phyloP scores from a whole-genome alignment of 2,888 invertebrate genomes.

The Erannis defoliaria region DNA sequence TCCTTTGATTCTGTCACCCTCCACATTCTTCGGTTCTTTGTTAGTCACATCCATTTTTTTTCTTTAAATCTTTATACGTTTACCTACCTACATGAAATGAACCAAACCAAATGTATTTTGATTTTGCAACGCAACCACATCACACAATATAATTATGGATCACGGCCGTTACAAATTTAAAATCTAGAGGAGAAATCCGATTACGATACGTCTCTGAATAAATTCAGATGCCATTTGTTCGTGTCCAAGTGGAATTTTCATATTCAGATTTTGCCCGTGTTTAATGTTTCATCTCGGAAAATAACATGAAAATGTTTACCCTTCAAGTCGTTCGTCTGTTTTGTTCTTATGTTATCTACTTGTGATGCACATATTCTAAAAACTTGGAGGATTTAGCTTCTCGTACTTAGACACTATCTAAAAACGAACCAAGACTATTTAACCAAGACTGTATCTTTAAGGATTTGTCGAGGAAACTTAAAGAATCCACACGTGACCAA shows the following conservation, averaged over 20 bases:
- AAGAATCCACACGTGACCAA: too few species aligned
- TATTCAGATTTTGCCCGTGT: conserved; percentile 66
- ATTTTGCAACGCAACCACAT: conserved; percentile 43
- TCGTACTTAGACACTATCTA: too few species aligned
- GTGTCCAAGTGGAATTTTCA: conserved; percentile 67
- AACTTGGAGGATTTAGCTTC: neutral
- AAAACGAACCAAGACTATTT: too few species aligned
- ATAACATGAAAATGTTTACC: conserved; percentile 37
- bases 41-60: too few species aligned
- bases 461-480: too few species aligned
- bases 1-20: too few species aligned
- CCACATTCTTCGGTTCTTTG: too few species aligned
- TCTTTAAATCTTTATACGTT: neutral
- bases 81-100: neutral
- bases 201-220: conserved; percentile 69
- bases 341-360: conserved; percentile 24
- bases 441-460: too few species aligned
- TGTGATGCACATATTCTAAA: conserved; percentile 9
- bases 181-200: conserved; percentile 73
- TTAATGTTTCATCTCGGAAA: conserved; percentile 35
- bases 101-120: conserved; percentile 3
- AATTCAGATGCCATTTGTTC: conserved; percentile 67
- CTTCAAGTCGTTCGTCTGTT: conserved; percentile 45
- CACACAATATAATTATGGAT: conserved; percentile 69
- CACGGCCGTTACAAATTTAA: conserved; percentile 73